phyloP scores from a whole-genome alignment of 2,888 invertebrate species.

The Idaea biselata region DNA sequence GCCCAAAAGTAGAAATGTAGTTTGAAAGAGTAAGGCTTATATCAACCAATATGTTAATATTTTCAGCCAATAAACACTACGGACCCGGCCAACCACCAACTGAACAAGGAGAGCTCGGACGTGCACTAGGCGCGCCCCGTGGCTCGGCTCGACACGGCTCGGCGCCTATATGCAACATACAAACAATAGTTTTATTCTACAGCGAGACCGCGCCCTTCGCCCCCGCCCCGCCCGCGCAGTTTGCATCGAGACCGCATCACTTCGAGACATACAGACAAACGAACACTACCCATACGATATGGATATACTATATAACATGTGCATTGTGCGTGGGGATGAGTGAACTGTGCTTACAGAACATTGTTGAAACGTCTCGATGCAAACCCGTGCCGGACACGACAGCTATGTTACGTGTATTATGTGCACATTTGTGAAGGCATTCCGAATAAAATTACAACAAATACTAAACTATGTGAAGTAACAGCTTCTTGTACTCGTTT shows the following conservation, averaged over 20 bases:
- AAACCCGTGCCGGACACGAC: constrained; percentile 43
- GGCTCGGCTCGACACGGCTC: constrained; percentile 66
- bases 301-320: background rate
- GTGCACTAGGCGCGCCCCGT: constrained; percentile 82
- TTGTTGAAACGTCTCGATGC: constrained; percentile 34
- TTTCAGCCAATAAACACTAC: constrained; percentile 90
- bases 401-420: constrained; percentile 45
- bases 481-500: constrained; percentile 42
- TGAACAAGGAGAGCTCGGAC: constrained; percentile 89
- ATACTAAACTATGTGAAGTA: constrained; percentile 39
- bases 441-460: constrained; percentile 16
- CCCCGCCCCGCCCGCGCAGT: constrained; percentile 48
- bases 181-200: constrained; percentile 75
- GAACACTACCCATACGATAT: background rate
- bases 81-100: constrained; percentile 91
- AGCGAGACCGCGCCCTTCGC: constrained; percentile 24
- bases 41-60: constrained; percentile 20
- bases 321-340: background rate
- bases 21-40: background rate
- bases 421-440: constrained; percentile 29
- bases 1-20: too few species aligned
- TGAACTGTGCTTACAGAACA: constrained; percentile 14
- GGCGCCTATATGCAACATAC: constrained; percentile 48
- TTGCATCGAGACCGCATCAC: constrained; percentile 55
- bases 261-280: constrained; percentile 11